Conservation (phyloP, 2,113 vertebrate genomes). For the Cebidichthys violaceus region DNA sequence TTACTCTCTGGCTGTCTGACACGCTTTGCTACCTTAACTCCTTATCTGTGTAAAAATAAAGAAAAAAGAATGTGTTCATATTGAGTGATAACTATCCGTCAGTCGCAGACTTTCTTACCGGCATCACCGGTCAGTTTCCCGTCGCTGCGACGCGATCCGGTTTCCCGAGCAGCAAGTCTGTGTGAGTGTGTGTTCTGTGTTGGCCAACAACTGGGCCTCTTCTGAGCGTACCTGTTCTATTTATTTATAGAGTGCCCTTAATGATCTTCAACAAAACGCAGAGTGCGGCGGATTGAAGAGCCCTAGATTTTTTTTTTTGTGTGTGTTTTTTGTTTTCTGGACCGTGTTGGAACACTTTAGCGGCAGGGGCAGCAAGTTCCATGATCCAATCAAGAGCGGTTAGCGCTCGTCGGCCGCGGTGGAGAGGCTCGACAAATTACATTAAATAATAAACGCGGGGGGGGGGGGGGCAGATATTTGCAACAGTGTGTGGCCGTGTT, state of each 20-base stretch:
- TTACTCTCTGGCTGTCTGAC: background rate
- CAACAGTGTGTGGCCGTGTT: conserved; percentile 39
- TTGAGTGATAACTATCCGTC: conserved; percentile 9
- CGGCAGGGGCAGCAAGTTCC: conserved; percentile 64
- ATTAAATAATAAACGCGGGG: conserved; percentile 61
- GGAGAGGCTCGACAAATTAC: conserved; percentile 69
- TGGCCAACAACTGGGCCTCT: conserved; percentile 19
- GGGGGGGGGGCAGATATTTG: conserved; percentile 57
- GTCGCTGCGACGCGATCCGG: background rate
- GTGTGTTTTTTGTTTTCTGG: conserved; percentile 69
- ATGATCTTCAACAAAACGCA: conserved; percentile 65
- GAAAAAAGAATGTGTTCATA: background rate
- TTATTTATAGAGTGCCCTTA: conserved; percentile 76
- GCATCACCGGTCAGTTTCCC: background rate
- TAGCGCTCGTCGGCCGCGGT: conserved; percentile 74
- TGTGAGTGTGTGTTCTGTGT: conserved; percentile 20
- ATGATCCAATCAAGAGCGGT: conserved; percentile 70
- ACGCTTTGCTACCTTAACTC: background rate
- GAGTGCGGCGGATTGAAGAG: conserved; percentile 71
- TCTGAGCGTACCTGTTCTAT: conserved; percentile 66
- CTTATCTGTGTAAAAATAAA: background rate
- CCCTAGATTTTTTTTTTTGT: conserved; percentile 72
- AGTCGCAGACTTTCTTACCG: background rate
- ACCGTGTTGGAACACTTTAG: conserved; percentile 69
- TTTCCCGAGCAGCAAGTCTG: background rate